Base-by-base conservation (phyloP, 2,113 vertebrate genomes). In the Calidris pygmaea region DNA sequence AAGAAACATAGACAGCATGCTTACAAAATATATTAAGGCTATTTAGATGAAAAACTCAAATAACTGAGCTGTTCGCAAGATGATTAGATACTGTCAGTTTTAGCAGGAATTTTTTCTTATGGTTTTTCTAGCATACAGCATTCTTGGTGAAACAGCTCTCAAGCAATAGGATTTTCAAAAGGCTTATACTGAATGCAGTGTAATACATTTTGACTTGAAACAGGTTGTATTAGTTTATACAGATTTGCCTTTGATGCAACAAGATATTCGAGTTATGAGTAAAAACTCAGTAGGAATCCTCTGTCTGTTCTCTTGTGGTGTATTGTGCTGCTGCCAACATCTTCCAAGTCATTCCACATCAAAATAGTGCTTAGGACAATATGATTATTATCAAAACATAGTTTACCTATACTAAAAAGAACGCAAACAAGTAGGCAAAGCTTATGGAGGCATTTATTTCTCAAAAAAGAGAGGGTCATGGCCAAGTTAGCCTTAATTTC, bases 141-240 rank as follows among this genome's bases (percentile, higher is more conserved):
- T 68, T 85, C 24, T 65, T 48, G 37, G 39, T 63, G 65, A 74
- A 90, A 63, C 0, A 0, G 22, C 48, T 96, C n/a, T 72, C 15
- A 9, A 76, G 39, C 24, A 82, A 73, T n/a, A 79, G 45, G 68
- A 87, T 88, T 95, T 91, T 89, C 74, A 65, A 86, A 95, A 89
- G 26, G 27, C 50, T 89, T 92, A 58, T 35, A 53, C 45, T 76
- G 76, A 90, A 74, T n/a, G 29, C 11, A 32, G 16, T 17, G 15
- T 78, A 53, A 65, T 53, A 14, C 3, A 45, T 92, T 96, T 87
- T 78, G 48, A 45, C 70, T 95, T 50, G 66, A 39, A 93, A 93
- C n/a, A 27, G 24, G 13, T 72, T 85, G 29, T 58, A 58, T 80
- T 39, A 23, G 11, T 81, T 92, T 53, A 76, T 41, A 66, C 23